A percentile compares a stretch with the other conserved stretches of the same genome.
Conservation (phyloP, 2,113 vertebrate species). For the Sprattus sprattus region DNA sequence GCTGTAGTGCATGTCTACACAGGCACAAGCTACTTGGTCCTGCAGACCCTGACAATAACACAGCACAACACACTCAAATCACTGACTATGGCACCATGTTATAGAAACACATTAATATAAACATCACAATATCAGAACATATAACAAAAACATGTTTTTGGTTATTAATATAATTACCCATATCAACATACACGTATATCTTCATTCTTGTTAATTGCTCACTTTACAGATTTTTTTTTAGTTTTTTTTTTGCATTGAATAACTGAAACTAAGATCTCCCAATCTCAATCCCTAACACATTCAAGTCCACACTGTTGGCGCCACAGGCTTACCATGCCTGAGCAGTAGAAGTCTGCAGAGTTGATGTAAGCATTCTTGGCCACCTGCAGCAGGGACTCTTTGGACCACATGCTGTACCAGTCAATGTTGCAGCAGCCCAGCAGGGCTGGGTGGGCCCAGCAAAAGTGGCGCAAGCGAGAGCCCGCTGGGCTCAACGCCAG, state of each 20-base stretch:
- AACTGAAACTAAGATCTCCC: too few relatives aligned
- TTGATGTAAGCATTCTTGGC: conserved; percentile 52
- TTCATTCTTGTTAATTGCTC: too few relatives aligned
- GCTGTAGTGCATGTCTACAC: conserved; percentile 61
- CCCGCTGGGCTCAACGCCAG: conserved; percentile 58
- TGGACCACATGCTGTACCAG: conserved; percentile 57
- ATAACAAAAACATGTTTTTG: neutral
- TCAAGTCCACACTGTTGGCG: neutral
- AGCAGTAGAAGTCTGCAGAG: conserved; percentile 34
- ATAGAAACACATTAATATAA: neutral
- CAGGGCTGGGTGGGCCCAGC: conserved; percentile 55
- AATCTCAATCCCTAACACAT: too few relatives aligned
- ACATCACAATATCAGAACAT: neutral
- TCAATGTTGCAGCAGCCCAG: conserved; percentile 62
- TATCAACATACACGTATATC: too few relatives aligned
- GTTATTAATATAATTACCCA: too few relatives aligned
- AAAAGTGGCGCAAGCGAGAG: conserved; percentile 51
- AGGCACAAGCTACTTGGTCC: conserved; percentile 38
- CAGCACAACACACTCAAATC: neutral
- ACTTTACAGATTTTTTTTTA: too few relatives aligned
- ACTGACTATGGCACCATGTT: neutral
- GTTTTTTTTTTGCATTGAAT: too few relatives aligned
- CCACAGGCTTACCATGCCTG: neutral
- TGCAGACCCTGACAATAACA: conserved; percentile 46
- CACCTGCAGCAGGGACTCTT: conserved; percentile 55